Evolutionary conservation across 2,888 invertebrate species (phyloP).

Genomic region (Nomada lathburiana): DNA sequence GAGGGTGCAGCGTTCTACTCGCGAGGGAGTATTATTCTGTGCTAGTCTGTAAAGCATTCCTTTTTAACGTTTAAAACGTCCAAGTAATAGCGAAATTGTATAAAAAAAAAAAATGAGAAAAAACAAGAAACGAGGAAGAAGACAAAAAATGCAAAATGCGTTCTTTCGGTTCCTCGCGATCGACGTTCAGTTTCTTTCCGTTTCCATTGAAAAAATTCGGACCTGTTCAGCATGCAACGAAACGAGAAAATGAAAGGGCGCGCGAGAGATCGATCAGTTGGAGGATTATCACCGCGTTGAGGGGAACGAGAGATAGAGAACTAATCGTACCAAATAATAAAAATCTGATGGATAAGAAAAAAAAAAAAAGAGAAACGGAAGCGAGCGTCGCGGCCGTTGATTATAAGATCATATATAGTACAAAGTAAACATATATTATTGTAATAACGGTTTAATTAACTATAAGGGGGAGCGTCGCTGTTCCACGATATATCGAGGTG

Average conservation of each 20-base stretch:
- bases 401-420: constrained; percentile 84
- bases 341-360: background rate
- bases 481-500: constrained; percentile 32
- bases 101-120: background rate
- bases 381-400: constrained; percentile 76
- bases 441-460: constrained; percentile 80
- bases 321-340: constrained; percentile 78
- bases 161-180: constrained; percentile 35
- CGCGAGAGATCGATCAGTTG: constrained; percentile 7
- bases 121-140: too few relatives aligned
- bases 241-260: constrained; percentile 27
- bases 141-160: background rate
- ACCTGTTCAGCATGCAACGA: constrained; percentile 41
- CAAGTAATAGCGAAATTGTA: background rate
- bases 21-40: constrained; percentile 4
- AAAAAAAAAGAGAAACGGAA: constrained; percentile 56
- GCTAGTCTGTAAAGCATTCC: constrained; percentile 37
- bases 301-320: constrained; percentile 48
- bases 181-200: constrained; percentile 26
- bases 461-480: constrained; percentile 65
- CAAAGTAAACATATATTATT: constrained; percentile 84
- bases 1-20: background rate
- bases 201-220: background rate
- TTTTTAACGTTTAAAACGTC: constrained; percentile 11
- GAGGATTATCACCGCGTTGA: constrained; percentile 61